A percentile compares a stretch with the other conserved stretches of the same genome.
These are phyloP conservation scores for Trichonephila clavata DNA, from an alignment of 1,140 invertebrate genomes.

Conservation along the genomic window DNA sequence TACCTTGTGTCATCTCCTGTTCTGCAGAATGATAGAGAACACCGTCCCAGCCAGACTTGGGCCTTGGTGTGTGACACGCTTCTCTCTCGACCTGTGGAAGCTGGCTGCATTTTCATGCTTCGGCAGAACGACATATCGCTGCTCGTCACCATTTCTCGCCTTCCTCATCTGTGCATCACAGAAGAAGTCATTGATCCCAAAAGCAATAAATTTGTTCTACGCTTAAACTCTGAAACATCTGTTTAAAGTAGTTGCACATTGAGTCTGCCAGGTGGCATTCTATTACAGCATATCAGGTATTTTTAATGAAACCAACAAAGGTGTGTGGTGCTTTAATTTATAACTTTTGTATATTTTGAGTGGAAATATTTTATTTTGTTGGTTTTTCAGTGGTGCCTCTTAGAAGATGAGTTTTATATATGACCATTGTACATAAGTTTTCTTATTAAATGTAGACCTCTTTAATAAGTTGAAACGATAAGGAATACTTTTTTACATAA, in stretches of 20 bases:
- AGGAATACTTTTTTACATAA: too few species aligned
- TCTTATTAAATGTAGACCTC: background rate
- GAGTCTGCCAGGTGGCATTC: background rate
- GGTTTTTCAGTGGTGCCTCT: background rate
- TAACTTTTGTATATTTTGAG: slow-evolving; percentile 17
- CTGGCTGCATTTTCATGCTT: slow-evolving; percentile 92
- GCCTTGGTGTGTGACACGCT: slow-evolving; percentile 95
- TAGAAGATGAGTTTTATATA: background rate
- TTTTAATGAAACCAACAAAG: background rate
- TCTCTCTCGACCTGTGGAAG: slow-evolving; percentile 89
- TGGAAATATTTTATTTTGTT: background rate
- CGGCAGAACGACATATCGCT: slow-evolving; percentile 96
- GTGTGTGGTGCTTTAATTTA: slow-evolving; percentile 57
- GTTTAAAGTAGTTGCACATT: slow-evolving; percentile 84
- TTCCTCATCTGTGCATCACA: slow-evolving; percentile 96
- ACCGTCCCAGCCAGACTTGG: slow-evolving; percentile 89
- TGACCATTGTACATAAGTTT: background rate
- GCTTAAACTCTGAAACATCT: slow-evolving; percentile 97
- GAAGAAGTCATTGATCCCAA: slow-evolving; percentile 98
- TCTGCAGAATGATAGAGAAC: slow-evolving; percentile 81
- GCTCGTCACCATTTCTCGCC: slow-evolving; percentile 89
- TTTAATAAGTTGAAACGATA: background rate
- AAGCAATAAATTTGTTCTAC: slow-evolving; percentile 95
- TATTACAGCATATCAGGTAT: slow-evolving; percentile 44
- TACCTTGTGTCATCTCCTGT: slow-evolving; percentile 90